These are phyloP conservation scores for Coluber constrictor DNA, from an alignment of 2,797 vertebrate species.

Conservation along the genomic window DNA sequence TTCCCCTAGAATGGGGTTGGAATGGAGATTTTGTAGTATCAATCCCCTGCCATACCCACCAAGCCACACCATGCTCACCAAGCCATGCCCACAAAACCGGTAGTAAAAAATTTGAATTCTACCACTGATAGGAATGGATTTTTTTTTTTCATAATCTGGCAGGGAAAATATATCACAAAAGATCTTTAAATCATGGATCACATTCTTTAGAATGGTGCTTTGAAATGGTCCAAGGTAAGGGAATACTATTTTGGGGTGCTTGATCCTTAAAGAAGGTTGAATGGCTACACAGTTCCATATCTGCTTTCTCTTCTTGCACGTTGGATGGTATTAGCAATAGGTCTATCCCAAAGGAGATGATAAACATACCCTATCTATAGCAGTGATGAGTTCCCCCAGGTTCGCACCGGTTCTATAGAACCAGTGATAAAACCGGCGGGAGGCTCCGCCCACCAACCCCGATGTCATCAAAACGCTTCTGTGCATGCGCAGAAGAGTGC, in stretches of 20 bases:
- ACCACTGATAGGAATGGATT: neutral
- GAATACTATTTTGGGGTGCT: neutral
- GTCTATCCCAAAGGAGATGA: neutral
- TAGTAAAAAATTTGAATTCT: too few species aligned
- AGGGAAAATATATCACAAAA: constrained; percentile 52
- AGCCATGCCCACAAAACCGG: too few species aligned
- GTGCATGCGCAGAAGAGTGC: too few species aligned
- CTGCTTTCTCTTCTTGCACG: neutral
- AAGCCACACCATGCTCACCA: too few species aligned
- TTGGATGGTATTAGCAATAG: neutral
- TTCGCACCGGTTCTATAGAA: too few species aligned
- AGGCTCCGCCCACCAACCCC: too few species aligned
- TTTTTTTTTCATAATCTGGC: constrained; percentile 27
- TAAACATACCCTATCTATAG: neutral
- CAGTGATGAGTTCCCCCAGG: too few species aligned
- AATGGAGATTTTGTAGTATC: too few species aligned
- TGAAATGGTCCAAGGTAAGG: constrained; percentile 35
- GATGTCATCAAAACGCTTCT: too few species aligned
- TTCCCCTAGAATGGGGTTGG: too few species aligned
- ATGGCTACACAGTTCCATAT: neutral
- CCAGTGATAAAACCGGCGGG: too few species aligned
- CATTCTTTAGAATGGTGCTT: constrained; percentile 38
- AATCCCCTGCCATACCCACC: too few species aligned
- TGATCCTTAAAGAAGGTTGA: neutral
- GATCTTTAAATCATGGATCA: constrained; percentile 36